A percentile compares a stretch with the other conserved stretches of the same genome.
Evolutionary conservation across 2,888 invertebrate genomes (phyloP).

Genomic region (Pristionchus entomophagus): DNA sequence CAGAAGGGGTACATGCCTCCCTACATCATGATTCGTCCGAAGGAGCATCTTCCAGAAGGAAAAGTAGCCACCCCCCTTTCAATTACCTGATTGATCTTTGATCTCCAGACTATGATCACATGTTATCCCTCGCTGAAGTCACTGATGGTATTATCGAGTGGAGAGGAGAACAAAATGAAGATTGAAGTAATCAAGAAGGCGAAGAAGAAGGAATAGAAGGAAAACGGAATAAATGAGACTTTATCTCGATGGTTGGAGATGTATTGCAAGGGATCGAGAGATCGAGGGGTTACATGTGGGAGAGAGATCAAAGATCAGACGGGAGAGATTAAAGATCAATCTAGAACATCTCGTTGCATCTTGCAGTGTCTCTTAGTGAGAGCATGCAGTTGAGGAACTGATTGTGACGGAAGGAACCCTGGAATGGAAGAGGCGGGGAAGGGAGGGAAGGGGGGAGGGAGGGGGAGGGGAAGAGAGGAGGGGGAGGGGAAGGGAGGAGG

Average conservation of each 20-base stretch:
- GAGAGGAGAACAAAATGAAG: neutral
- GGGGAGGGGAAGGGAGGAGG: neutral
- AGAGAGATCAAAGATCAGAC: neutral
- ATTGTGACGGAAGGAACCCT: neutral
- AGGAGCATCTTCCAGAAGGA: constrained; percentile 18
- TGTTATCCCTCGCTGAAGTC: neutral
- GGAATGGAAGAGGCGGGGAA: neutral
- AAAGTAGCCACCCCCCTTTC: neutral
- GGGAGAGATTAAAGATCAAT: constrained; percentile 20
- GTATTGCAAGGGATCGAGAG: constrained; percentile 7
- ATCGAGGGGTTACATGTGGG: constrained; percentile 10
- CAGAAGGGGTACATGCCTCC: constrained; percentile 2
- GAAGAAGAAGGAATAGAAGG: neutral
- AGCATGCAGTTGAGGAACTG: constrained; percentile 13
- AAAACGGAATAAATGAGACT: constrained; percentile 3
- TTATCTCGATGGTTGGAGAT: neutral
- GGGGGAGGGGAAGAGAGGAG: neutral
- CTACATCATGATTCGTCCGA: constrained; percentile 2
- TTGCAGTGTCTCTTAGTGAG: neutral
- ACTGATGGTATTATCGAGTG: neutral
- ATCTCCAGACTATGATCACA: constrained; percentile 24
- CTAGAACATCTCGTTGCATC: constrained; percentile 23
- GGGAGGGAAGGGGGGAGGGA: neutral
- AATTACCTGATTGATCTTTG: neutral
- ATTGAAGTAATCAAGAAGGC: neutral